Conservation (phyloP, 1,140 invertebrate species). For the Drosophila subobscura region DNA sequence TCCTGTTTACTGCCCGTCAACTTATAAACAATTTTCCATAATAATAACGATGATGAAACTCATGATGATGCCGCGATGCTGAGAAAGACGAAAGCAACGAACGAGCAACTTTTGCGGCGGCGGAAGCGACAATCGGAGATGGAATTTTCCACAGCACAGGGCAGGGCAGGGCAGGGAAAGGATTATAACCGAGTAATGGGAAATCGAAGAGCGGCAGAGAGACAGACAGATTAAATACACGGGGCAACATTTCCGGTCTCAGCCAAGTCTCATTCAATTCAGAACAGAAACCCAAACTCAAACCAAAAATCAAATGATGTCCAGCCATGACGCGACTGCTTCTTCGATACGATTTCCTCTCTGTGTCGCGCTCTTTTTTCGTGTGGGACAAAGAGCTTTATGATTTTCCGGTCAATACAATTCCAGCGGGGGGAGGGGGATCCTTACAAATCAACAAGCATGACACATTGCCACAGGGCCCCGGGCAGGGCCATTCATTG, state of each 20-base stretch:
- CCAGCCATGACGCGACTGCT: slow-evolving; percentile 58
- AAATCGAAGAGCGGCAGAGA: slow-evolving; percentile 58
- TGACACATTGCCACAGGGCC: slow-evolving; percentile 63
- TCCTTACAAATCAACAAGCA: slow-evolving; percentile 81
- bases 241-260: slow-evolving; percentile 69
- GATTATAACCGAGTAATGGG: slow-evolving; percentile 70
- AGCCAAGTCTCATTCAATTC: no score
- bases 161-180: slow-evolving; percentile 28
- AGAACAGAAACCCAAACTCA: background rate
- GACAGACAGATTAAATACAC: slow-evolving; percentile 61
- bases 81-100: slow-evolving; percentile 8
- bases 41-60: slow-evolving; percentile 18
- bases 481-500: slow-evolving; percentile 2
- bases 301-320: slow-evolving; percentile 19
- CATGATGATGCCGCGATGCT: no score
- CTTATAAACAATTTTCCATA: slow-evolving; percentile 77
- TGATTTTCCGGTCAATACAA: slow-evolving; percentile 81
- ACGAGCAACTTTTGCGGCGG: slow-evolving; percentile 63
- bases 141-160: slow-evolving; percentile 15
- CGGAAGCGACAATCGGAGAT: slow-evolving; percentile 50
- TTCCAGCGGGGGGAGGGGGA: slow-evolving; percentile 55
- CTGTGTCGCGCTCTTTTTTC: slow-evolving; percentile 1
- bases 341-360: slow-evolving; percentile 65
- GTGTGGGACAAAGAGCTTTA: slow-evolving; percentile 71
- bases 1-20: slow-evolving; percentile 80